Base-by-base conservation (phyloP, 35 echinoderm and acorn worm genomes). In the Lytechinus variegatus region DNA sequence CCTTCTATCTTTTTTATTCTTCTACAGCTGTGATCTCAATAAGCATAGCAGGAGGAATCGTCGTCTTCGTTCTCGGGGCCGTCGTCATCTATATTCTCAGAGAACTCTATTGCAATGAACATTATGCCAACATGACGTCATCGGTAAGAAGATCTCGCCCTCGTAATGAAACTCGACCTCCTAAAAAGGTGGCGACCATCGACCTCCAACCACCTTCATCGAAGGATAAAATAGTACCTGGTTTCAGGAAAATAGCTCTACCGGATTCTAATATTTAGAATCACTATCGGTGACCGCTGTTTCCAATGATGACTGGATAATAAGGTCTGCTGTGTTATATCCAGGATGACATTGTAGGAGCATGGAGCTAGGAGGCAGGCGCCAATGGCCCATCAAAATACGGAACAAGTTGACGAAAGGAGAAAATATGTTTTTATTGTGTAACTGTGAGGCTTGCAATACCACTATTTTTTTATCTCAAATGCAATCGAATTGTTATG, bases 31-130 rank as follows among this genome's bases (percentile, higher is more conserved):
- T 90, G 27, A 90, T 90, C 88, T 44, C 88, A 4, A 90, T 90
- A 19, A 90, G 88, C 88, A 90, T 90, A 44, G 88, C 88, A 14
- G 88, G 88, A 13, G 88, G 88, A 28, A 90, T 90, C 88, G 88
- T 90, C 88, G 52, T 90, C 88, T 44, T 90, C 29, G 88, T 90
- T 6, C 4, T 90, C 10, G 88, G 28, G 10, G 88, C 88, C 10
- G 88, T 90, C 0, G 88, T 90, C 88, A 52, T 90, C 88, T 90
- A 90, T 16, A 90, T 90, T 9, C 52, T 90, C 4, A 14, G 52
- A 9, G 88, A 90, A 44, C 88, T 90, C 88, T 90, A 90, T 33
- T 90, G 88, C 88, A 90, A 54, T 4, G 52, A 90, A 5, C 12
- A 90, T 33, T 90, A 90, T 33, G 88, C 29, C 12, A 79, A 79